A percentile compares a stretch with the other conserved stretches of the same genome.
Conservation (phyloP, 1,140 invertebrate species). For the Ceratosolen fusciceps region DNA sequence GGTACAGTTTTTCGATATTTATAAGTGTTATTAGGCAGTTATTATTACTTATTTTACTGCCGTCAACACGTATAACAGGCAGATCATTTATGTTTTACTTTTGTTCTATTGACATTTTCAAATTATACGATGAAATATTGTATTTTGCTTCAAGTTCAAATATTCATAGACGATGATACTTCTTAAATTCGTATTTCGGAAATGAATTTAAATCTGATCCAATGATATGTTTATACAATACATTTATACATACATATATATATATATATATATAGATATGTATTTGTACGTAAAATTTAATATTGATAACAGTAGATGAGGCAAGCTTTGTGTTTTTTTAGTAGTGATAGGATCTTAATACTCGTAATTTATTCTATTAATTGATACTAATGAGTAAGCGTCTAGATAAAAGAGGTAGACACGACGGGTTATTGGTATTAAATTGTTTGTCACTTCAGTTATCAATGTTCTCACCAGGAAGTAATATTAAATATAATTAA, state of each 20-base stretch:
- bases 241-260: too few species aligned
- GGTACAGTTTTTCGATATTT: background rate
- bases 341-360: background rate
- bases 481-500: background rate
- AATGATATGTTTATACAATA: too few species aligned
- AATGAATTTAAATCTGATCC: too few species aligned
- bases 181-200: too few species aligned
- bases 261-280: too few species aligned
- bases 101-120: background rate
- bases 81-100: background rate
- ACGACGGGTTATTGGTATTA: background rate
- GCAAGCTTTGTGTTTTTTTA: background rate
- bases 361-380: constrained; percentile 9
- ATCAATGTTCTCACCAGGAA: background rate
- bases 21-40: too few species aligned
- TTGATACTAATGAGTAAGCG: background rate
- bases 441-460: background rate
- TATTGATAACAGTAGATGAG: background rate
- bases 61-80: background rate
- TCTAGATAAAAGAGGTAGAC: constrained; percentile 21
- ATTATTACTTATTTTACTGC: background rate
- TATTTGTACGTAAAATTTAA: too few species aligned
- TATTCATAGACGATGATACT: too few species aligned
- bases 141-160: too few species aligned
- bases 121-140: too few species aligned